A percentile compares a stretch with the other conserved stretches of the same genome.
Conservation (phyloP, 2,113 vertebrate genomes). For the Brachyhypopomus occidentalis region DNA sequence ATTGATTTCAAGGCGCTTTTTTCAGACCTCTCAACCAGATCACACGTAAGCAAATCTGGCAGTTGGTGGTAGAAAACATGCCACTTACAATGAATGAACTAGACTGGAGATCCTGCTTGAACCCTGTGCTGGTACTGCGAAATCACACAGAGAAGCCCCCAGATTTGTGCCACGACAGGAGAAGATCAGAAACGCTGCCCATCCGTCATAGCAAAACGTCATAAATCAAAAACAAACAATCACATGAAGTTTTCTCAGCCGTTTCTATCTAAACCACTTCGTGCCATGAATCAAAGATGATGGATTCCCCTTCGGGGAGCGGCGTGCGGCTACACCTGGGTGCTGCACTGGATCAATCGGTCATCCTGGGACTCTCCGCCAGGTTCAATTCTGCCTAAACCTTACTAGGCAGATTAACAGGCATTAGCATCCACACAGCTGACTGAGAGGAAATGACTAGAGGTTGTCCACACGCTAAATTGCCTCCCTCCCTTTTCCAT, state of each 20-base stretch:
- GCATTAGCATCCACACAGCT: conserved; percentile 45
- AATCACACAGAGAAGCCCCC: background rate
- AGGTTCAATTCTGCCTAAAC: conserved; percentile 54
- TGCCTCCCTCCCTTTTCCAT: conserved; percentile 13
- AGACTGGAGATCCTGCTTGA: conserved; percentile 40
- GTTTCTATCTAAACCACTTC: background rate
- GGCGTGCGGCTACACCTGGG: conserved; percentile 42
- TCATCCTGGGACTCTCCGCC: conserved; percentile 48
- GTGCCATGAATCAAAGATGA: background rate
- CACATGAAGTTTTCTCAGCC: background rate
- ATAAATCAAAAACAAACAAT: background rate
- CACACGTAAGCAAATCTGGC: conserved; percentile 68
- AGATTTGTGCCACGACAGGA: no score
- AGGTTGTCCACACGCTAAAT: conserved; percentile 25
- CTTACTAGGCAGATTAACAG: conserved; percentile 53
- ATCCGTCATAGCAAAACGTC: no score
- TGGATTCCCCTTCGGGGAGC: conserved; percentile 1
- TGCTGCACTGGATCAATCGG: conserved; percentile 43
- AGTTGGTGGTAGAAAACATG: conserved; percentile 58
- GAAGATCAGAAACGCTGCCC: no score
- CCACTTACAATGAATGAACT: conserved; percentile 29
- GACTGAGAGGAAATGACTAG: conserved; percentile 49
- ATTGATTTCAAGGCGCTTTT: conserved; percentile 68
- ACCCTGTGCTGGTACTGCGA: conserved; percentile 47
- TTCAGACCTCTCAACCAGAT: conserved; percentile 62